Evolutionary conservation across 2,797 vertebrate genomes (phyloP), one percentile per base, ranked within the genome.

Genomic region (Bovichtus variegatus): DNA sequence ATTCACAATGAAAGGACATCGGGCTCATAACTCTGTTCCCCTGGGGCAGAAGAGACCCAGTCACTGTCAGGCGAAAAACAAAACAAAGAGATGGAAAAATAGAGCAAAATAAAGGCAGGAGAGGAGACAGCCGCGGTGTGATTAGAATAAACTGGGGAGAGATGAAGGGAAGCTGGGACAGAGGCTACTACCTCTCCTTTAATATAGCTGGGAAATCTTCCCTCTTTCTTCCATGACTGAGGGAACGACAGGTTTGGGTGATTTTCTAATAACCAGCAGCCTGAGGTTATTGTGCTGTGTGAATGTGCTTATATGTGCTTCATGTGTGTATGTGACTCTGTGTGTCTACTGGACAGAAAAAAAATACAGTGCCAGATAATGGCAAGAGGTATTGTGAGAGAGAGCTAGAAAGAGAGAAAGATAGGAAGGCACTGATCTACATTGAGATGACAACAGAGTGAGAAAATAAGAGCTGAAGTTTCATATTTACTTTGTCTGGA

Each of bases 211-310:
- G 88, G 80, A 91, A 93, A 88, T 85, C 91, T 91, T 81, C 86
- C 87, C 85, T 86, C 87, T 21, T 80, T 88, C 83, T 88, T 87
- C 88, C 80, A 86, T 76, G 87, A 89, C 90, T 91, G 91, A 88
- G 87, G 86, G 91, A 80, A 92, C 82, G 88, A 91, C 91, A 89
- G 90, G 87, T 94, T 94, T 89, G 89, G 88, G 85, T 96, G 95
- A 96, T 96, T 96, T 96, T 95, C 95, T 96, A 96, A 96, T 97
- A 97, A 97, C 95, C 90, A 91, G 86, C 34, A 81, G 94, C 95
- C 95, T 81, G 88, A 81, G 95, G 96, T 96, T 96, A 97, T 81
- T 95, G 90, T 75, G 72, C 62, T 81, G 80, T 86, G 85, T 82
- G 83, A 84, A 64, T 86, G 88, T 81, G 87, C 76, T 71, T 66